Evolutionary conservation across 2,888 invertebrate species (phyloP), one percentile per base, ranked within the genome.

Genomic region (Papilio protenor): DNA sequence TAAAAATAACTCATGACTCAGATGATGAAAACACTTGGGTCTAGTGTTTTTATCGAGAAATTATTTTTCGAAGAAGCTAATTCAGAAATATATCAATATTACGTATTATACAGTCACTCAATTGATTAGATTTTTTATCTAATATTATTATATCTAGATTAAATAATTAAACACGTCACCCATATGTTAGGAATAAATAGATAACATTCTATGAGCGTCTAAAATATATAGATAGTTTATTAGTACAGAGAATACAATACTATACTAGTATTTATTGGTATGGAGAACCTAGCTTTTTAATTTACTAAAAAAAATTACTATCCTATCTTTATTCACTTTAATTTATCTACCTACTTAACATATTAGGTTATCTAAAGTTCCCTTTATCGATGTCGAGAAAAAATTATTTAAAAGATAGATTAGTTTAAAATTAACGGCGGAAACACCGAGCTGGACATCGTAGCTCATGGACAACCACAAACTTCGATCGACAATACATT

Each of bases 161-260:
- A 6, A 66, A 66, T 66, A 66, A n/a, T 0, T 40, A n/a, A 64
- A 64, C 64, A 40, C 64, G 33, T 66, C 66, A 66, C 40, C n/a
- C 8, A 40, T 16, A 40, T 64, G n/a, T 64, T 27, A 27, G 61
- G 6, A 33, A 59, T 12, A 3, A 12, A 59, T 23, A 23, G 10
- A 55, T 18, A 55, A n/a, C n/a, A 5, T 55, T 10, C 18, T 55
- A 55, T 55, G 49, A 66, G 74, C 64, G 33, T 79, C 57, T 80
- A 77, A 71, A 82, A 82, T 81, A 18, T 52, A 18, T 16, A 40
- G 40, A 8, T 40, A 40, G 40, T 40, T 40, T 40, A 40, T 40
- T 8, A 8, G 6, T 8, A 40, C 8, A 40, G 8, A 40, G 5
- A 40, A 40, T 33, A 33, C 33, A 40, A 40, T 40, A 40, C 5